These are phyloP conservation scores for Achroia grisella DNA, from an alignment of 1,140 invertebrate genomes.

Conservation along the genomic window DNA sequence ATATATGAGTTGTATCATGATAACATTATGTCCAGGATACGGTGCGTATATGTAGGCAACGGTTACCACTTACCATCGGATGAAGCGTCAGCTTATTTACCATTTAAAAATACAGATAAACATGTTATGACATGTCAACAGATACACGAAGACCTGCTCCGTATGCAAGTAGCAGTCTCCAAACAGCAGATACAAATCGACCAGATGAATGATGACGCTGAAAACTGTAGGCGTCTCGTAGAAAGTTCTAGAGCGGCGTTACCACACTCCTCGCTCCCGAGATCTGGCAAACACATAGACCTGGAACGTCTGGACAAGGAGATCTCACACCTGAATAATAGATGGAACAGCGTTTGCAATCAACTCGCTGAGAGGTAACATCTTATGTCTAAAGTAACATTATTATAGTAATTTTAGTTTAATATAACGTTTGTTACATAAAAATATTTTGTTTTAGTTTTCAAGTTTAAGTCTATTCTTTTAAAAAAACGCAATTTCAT, in stretches of 20 bases:
- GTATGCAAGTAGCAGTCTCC: conserved; percentile 86
- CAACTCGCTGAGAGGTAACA: conserved; percentile 91
- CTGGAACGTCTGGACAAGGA: conserved; percentile 96
- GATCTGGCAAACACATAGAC: conserved; percentile 82
- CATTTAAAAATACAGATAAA: no score
- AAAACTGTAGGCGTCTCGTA: conserved; percentile 88
- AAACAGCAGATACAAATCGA: conserved; percentile 92
- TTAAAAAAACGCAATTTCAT: no score
- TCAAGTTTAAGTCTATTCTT: no score
- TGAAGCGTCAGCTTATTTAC: no score
- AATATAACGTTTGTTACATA: no score
- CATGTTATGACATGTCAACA: conserved; percentile 8
- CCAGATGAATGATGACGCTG: conserved; percentile 91
- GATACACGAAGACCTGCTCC: conserved; percentile 83
- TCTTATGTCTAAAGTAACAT: no score
- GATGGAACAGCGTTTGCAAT: conserved; percentile 93
- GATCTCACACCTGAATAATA: conserved; percentile 87
- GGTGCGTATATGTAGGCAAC: no score
- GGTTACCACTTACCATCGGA: no score
- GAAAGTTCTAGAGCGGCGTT: conserved; percentile 84
- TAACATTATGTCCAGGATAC: no score
- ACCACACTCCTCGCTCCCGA: conserved; percentile 66
- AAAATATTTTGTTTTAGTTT: no score
- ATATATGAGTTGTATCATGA: no score
- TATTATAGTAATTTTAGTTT: no score